phyloP scores from a whole-genome alignment of 2,888 invertebrate species.

The Physocephala rufipes region DNA sequence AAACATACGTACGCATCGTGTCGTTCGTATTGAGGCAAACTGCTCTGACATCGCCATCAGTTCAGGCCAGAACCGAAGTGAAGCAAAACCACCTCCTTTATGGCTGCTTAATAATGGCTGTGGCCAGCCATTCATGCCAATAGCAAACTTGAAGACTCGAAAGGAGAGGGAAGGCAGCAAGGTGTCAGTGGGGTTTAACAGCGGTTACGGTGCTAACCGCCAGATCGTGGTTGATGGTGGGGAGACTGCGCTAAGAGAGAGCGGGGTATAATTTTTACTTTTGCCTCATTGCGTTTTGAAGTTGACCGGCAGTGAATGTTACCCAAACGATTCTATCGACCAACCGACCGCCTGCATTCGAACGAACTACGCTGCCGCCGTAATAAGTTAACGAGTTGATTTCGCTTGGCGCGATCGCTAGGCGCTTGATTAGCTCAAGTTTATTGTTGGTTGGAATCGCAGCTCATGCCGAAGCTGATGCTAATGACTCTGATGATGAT shows the following conservation, averaged over 20 bases:
- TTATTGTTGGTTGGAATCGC: neutral
- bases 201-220: slow-evolving; percentile 3
- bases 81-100: slow-evolving; percentile 63
- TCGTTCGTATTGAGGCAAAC: neutral
- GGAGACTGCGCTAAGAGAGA: slow-evolving; percentile 7
- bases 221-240: slow-evolving; percentile 6
- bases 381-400: slow-evolving; percentile 64
- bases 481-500: neutral
- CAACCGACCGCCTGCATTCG: neutral
- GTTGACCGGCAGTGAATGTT: neutral
- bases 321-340: neutral
- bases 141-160: slow-evolving; percentile 7
- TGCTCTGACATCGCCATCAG: neutral
- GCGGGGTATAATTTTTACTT: slow-evolving; percentile 27
- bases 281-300: slow-evolving; percentile 27
- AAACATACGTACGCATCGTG: slow-evolving; percentile 1
- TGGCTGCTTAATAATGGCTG: slow-evolving; percentile 41
- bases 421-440: slow-evolving; percentile 46
- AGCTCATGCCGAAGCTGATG: neutral
- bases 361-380: slow-evolving; percentile 38
- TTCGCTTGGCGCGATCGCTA: slow-evolving; percentile 57
- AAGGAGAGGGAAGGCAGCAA: too few species aligned
- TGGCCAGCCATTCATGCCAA: slow-evolving; percentile 36
- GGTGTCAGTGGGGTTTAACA: too few species aligned
- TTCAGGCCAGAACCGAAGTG: slow-evolving; percentile 49